Evolutionary conservation across 2,888 invertebrate species (phyloP), one percentile per base, ranked within the genome.

Genomic region (Scrobipalpa costella): DNA sequence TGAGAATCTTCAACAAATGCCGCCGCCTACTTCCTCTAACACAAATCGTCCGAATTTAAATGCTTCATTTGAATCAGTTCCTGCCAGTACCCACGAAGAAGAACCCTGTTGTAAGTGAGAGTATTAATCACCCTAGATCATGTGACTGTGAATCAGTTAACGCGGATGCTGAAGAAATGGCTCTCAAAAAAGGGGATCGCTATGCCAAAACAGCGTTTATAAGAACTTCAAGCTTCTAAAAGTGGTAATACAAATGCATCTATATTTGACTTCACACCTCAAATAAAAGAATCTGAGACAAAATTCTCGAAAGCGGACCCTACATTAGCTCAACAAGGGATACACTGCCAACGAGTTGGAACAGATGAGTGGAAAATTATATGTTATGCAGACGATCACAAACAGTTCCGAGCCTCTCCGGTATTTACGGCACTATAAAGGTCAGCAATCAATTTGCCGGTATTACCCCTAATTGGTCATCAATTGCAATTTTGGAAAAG

Each of bases 371-470:
- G 63, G 61, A 33, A 40, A 9, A 65, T 63, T 36, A 17, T 63
- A 7, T 57, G 52, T 27, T 65, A 63, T 21, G 49, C 61, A 2
- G 65, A 65, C 11, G 58, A 34, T 9, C 63, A 66, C 27, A 66
- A 66, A 17, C 55, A 60, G n/a, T n/a, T n/a, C n/a, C n/a, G n/a
- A n/a, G n/a, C n/a, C n/a, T n/a, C n/a, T n/a, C n/a, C n/a, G n/a
- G n/a, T n/a, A n/a, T n/a, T n/a, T n/a, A n/a, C n/a, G n/a, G n/a
- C n/a, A n/a, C n/a, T n/a, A n/a, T n/a, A n/a, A n/a, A n/a, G n/a
- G n/a, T n/a, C n/a, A n/a, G n/a, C n/a, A n/a, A n/a, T n/a, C n/a
- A n/a, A n/a, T n/a, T n/a, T n/a, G n/a, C n/a, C n/a, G n/a, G n/a
- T n/a, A n/a, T n/a, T n/a, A n/a, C n/a, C n/a, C n/a, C n/a, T n/a